A percentile compares a stretch with the other conserved stretches of the same genome.
Conservation (phyloP, 2,797 vertebrate species). For the Melanogrammus aeglefinus region DNA sequence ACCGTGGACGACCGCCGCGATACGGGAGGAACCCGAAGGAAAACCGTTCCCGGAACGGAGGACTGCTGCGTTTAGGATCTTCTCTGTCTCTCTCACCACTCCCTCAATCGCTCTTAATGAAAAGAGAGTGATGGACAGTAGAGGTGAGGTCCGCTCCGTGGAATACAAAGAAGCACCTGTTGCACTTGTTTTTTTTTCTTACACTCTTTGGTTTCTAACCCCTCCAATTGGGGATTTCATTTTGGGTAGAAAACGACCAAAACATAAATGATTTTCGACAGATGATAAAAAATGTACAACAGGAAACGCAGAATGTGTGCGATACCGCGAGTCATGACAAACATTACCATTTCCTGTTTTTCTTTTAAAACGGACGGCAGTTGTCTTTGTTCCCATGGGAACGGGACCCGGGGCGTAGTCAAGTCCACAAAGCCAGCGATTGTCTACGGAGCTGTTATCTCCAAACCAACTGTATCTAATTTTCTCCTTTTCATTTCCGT, state of each 20-base stretch:
- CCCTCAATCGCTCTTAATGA: constrained; percentile 21
- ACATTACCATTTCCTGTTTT: constrained; percentile 54
- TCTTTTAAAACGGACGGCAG: constrained; percentile 44
- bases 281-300: not conserved
- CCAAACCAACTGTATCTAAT: not conserved
- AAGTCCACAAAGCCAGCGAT: not conserved
- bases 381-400: constrained; percentile 49
- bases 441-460: not conserved
- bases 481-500: not conserved
- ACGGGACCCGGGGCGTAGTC: constrained; percentile 27
- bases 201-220: not conserved
- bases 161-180: constrained; percentile 33
- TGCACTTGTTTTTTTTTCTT: constrained; percentile 16
- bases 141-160: not conserved
- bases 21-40: not conserved
- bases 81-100: not conserved
- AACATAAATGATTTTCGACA: not conserved
- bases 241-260: not conserved
- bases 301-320: constrained; percentile 2
- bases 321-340: not conserved
- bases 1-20: no score
- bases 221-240: not conserved
- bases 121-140: constrained; percentile 32
- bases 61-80: not conserved
- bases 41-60: not conserved